Base-by-base conservation (phyloP, 2,113 vertebrate species). In the Oenanthe melanoleuca region DNA sequence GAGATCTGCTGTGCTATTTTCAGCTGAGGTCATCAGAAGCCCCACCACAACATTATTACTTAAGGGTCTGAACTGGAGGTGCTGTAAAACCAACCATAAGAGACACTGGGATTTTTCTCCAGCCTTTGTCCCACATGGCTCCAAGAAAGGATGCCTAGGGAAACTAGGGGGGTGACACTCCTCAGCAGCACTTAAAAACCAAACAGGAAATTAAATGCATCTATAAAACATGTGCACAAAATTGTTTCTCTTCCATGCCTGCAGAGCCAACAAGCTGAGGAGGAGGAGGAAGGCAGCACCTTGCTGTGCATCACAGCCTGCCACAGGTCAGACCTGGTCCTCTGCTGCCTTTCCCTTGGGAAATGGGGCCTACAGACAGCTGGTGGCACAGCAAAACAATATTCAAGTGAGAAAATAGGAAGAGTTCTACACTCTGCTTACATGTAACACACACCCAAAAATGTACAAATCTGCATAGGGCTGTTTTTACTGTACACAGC, bases 381-480 rank as follows among this genome's bases (percentile, higher is more conserved):
- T 75, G 38, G 45, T 1, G 1, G 42, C 44, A 49, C 60, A 64
- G 53, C 12, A 50, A 60, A 53, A 33, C 33, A 61, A 38, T 4
- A 29, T 19, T 28, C 5, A 40, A 1, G 9, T 9, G 0, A 81
- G 73, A 53, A 78, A 71, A 47, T 0, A 47, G 49, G 53, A 82
- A 34, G 8, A 59, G 34, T 34, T 69, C 49, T 37, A 65, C 37
- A 29, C 38, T 72, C 63, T 66, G 50, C 50, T 86, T 49, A 77
- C 4, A 1, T 9, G 44, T n/a, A 44, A 69, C 8, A 49, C 55
- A 44, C 9, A 40, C 28, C 25, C 42, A 28, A 19, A 61, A 44
- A 44, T 0, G 9, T 20, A 72, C 26, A 52, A 11, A 44, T 12
- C 38, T 59, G 45, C 10, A 53, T 0, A 65, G 38, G 17, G 15